phyloP scores from a whole-genome alignment of 2,113 vertebrate genomes.

The Ceyx melanurus region DNA sequence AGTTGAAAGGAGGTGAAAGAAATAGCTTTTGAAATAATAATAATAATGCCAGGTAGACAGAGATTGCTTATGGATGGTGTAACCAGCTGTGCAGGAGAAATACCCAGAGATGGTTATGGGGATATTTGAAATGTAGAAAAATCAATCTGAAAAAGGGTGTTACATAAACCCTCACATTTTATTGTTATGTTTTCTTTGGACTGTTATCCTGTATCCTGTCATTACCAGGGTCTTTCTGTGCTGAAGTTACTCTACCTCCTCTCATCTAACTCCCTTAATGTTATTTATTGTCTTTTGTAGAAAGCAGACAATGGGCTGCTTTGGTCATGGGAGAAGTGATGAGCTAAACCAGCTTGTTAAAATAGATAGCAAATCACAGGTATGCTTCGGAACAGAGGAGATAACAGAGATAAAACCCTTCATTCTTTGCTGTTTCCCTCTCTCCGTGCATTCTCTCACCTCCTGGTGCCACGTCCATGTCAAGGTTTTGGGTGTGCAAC shows the following conservation, averaged over 20 bases:
- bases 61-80: constrained; percentile 8
- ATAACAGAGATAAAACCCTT: neutral
- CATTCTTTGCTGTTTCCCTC: neutral
- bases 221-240: constrained; percentile 3
- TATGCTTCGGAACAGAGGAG: neutral
- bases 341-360: neutral
- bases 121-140: constrained; percentile 24
- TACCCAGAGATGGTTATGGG: constrained; percentile 29
- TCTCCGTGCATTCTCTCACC: neutral
- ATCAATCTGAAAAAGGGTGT: neutral
- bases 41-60: constrained; percentile 25
- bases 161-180: neutral
- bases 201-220: neutral
- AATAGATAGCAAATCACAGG: neutral
- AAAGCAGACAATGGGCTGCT: neutral
- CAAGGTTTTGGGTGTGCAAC: neutral
- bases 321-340: constrained; percentile 17
- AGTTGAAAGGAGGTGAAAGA: constrained; percentile 20
- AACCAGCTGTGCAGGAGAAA: constrained; percentile 20
- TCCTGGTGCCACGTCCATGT: neutral
- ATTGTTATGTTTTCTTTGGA: neutral
- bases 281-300: constrained; percentile 18
- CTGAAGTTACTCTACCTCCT: neutral
- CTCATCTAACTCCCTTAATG: neutral
- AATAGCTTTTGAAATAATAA: constrained; percentile 37